Conservation (phyloP, 1,140 invertebrate species). For the Ctenoplectra terminalis region DNA sequence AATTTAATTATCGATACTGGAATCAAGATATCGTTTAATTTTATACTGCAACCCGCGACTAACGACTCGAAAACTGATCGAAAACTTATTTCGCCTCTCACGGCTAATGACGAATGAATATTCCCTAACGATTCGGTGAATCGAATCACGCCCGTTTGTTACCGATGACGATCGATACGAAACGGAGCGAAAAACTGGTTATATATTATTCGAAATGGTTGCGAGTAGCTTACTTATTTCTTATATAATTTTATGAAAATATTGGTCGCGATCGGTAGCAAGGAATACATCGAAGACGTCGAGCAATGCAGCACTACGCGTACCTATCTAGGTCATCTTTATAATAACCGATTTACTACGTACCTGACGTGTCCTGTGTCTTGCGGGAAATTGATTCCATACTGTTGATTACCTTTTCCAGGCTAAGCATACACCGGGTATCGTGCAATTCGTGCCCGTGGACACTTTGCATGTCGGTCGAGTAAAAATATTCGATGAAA, state of each 20-base stretch:
- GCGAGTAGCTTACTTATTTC: too few relatives aligned
- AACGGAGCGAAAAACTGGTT: neutral
- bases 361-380: slow-evolving; percentile 26
- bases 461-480: slow-evolving; percentile 26
- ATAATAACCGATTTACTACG: slow-evolving; percentile 14
- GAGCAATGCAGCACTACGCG: neutral
- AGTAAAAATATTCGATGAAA: slow-evolving; percentile 16
- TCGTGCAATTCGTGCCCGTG: slow-evolving; percentile 23
- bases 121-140: neutral
- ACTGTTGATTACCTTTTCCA: slow-evolving; percentile 23
- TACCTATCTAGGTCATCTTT: slow-evolving; percentile 55
- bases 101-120: neutral
- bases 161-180: neutral
- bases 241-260: neutral
- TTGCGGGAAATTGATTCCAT: slow-evolving; percentile 19
- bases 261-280: neutral
- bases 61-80: slow-evolving; percentile 3
- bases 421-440: neutral
- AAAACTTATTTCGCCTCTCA: too few relatives aligned
- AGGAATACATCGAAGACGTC: neutral
- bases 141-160: neutral
- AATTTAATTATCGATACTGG: slow-evolving; percentile 37
- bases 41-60: neutral
- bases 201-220: too few relatives aligned
- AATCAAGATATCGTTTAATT: slow-evolving; percentile 7